Conservation (phyloP, 2,888 invertebrate genomes). For the Agonopterix arenella region DNA sequence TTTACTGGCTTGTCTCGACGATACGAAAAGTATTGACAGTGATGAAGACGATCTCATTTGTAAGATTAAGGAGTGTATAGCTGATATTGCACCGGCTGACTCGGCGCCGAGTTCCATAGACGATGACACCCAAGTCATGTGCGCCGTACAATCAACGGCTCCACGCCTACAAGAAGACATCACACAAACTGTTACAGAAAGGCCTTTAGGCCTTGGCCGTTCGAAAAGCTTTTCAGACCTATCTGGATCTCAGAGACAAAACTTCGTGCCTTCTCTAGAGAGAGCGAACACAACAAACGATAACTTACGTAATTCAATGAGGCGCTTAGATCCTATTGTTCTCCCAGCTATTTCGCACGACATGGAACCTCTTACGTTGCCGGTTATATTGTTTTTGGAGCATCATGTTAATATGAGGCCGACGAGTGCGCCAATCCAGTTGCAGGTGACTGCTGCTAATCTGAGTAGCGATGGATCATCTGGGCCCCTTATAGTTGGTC, state of each 20-base stretch:
- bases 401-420: slow-evolving; percentile 66
- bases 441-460: slow-evolving; percentile 67
- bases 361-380: slow-evolving; percentile 56
- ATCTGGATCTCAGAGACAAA: slow-evolving; percentile 39
- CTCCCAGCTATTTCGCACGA: slow-evolving; percentile 56
- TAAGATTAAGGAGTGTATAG: slow-evolving; percentile 59
- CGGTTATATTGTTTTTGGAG: slow-evolving; percentile 66
- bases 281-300: slow-evolving; percentile 49
- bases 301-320: slow-evolving; percentile 61
- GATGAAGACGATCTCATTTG: slow-evolving; percentile 69
- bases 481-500: slow-evolving; percentile 62
- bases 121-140: slow-evolving; percentile 59
- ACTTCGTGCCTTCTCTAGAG: slow-evolving; percentile 40
- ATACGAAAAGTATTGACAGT: slow-evolving; percentile 51
- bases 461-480: slow-evolving; percentile 58
- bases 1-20: slow-evolving; percentile 60
- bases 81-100: slow-evolving; percentile 31
- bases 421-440: slow-evolving; percentile 65
- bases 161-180: slow-evolving; percentile 33
- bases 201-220: slow-evolving; percentile 37
- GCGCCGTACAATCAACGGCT: slow-evolving; percentile 30
- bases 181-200: slow-evolving; percentile 30
- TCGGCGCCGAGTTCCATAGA: slow-evolving; percentile 52
- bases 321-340: slow-evolving; percentile 62
- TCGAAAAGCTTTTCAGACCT: slow-evolving; percentile 65